phyloP scores from a whole-genome alignment of 2,888 invertebrate species.

The Xestia sexstrigata region DNA sequence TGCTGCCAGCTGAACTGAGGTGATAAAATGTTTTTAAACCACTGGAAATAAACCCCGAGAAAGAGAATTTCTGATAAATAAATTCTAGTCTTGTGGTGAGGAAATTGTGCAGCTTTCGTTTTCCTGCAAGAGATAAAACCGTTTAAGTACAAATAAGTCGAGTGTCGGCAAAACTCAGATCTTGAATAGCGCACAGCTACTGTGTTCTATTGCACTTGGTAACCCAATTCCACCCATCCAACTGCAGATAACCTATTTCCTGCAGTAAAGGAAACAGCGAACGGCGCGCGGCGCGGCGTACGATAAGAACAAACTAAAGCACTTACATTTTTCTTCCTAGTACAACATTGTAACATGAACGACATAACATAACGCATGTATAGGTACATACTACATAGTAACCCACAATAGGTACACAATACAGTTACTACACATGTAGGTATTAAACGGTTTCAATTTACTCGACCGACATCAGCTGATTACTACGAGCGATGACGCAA shows the following conservation, averaged over 20 bases:
- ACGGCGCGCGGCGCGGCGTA: slow-evolving; percentile 27
- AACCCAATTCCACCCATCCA: slow-evolving; percentile 46
- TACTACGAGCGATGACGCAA: slow-evolving; percentile 70
- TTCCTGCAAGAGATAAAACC: neutral
- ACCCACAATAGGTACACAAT: slow-evolving; percentile 56
- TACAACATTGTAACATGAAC: slow-evolving; percentile 61
- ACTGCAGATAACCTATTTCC: slow-evolving; percentile 62
- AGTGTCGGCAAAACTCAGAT: slow-evolving; percentile 8
- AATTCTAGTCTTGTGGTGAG: neutral
- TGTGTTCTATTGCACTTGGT: slow-evolving; percentile 28
- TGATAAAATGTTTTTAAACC: slow-evolving; percentile 21
- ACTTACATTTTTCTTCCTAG: slow-evolving; percentile 56
- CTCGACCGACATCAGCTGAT: slow-evolving; percentile 69
- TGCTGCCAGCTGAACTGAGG: slow-evolving; percentile 8
- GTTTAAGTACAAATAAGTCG: neutral
- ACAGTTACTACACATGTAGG: slow-evolving; percentile 62
- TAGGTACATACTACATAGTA: slow-evolving; percentile 21
- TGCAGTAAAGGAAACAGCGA: slow-evolving; percentile 42
- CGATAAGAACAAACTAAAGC: slow-evolving; percentile 52
- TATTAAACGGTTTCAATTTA: slow-evolving; percentile 69
- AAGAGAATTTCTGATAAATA: neutral
- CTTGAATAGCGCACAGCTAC: neutral
- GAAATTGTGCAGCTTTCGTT: neutral
- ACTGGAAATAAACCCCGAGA: neutral
- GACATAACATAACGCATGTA: slow-evolving; percentile 37